Evolutionary conservation across 2,888 invertebrate genomes (phyloP), one percentile per base, ranked within the genome.

Genomic region (Malthinus flaveolus): DNA sequence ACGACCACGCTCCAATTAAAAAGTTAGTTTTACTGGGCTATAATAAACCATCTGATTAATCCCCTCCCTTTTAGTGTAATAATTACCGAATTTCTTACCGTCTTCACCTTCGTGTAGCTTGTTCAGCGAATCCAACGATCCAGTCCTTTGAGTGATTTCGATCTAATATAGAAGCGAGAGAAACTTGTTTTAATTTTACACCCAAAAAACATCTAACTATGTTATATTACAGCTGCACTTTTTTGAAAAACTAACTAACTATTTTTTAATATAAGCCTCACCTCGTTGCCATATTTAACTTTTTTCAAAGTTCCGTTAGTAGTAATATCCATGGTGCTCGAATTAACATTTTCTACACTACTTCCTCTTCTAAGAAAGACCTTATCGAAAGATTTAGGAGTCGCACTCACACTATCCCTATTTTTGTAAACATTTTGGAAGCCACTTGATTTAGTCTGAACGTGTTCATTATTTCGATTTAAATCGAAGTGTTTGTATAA

Each of bases 251-350:
- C 35, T n/a, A 34, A 32, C 12, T 23, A 46, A 7, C n/a, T 31
- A 46, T n/a, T 39, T 12, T 12, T 34, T 8, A 13, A 13, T 37
- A 36, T 36, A 35, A 11, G 7, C 37, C 67, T 68, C 63, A 78
- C 78, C 75, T 78, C 77, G 63, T 70, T 75, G 63, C 76, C 78
- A 64, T 75, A 78, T 65, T 75, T 77, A 31, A 77, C 65, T 57
- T 78, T 78, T 68, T 78, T 78, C 68, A 76, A 52, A 34, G 67
- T 68, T 39, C 76, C 76, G 56, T 72, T 73, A 6, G 68, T 64
- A 62, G 68, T 71, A 37, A 73, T 55, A 61, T 76, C 75, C 47
- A 70, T 61, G 8, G 67, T 63, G 54, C 71, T 70, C 11, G 70
- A 64, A 64, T 74, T 75, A 15, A 78, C 64, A 56, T 77, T 77